These are phyloP conservation scores for Phlogophora meticulosa DNA, from an alignment of 2,888 invertebrate genomes.

Conservation along the genomic window DNA sequence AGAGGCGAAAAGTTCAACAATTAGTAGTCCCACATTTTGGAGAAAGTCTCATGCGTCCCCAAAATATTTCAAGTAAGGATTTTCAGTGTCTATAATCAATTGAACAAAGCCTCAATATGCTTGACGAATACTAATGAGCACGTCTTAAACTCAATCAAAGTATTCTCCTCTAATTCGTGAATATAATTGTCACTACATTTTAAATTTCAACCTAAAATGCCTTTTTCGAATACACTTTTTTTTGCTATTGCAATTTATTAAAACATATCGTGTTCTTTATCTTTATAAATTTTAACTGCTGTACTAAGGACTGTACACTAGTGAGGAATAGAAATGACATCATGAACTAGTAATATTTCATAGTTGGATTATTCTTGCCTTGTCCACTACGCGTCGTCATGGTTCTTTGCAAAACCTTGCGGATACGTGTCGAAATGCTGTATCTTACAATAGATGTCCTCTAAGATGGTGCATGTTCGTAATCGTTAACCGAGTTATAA, in stretches of 20 bases:
- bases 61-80: slow-evolving; percentile 19
- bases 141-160: slow-evolving; percentile 2
- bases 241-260: too few species aligned
- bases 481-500: not conserved
- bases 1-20: not conserved
- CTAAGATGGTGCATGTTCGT: not conserved
- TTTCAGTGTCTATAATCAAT: slow-evolving; percentile 25
- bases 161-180: not conserved
- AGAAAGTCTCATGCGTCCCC: not conserved
- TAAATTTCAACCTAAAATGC: too few species aligned
- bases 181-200: too few species aligned
- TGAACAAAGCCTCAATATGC: slow-evolving; percentile 3
- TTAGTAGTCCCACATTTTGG: not conserved
- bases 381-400: slow-evolving; percentile 28
- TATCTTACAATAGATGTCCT: slow-evolving; percentile 25
- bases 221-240: too few species aligned
- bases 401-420: slow-evolving; percentile 31
- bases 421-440: slow-evolving; percentile 12
- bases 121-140: slow-evolving; percentile 20
- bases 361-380: slow-evolving; percentile 22
- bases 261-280: not conserved
- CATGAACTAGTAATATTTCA: slow-evolving; percentile 38
- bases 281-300: not conserved
- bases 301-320: slow-evolving; percentile 9
- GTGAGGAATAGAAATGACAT: slow-evolving; percentile 35